phyloP scores from a whole-genome alignment of 2,888 invertebrate species.

The Amorpha juglandis region DNA sequence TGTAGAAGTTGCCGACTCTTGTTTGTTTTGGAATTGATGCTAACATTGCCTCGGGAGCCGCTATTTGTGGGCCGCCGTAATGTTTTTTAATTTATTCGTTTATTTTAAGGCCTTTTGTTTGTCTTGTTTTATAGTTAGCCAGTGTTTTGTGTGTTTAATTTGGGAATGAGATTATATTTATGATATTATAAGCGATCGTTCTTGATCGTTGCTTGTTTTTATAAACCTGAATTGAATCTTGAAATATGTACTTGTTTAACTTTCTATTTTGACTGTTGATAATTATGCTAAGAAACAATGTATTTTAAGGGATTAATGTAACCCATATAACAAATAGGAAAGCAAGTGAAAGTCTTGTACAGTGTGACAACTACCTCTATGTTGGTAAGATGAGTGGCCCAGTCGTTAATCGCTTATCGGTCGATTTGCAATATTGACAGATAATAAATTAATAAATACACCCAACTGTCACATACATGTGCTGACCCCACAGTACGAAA shows the following conservation, averaged over 20 bases:
- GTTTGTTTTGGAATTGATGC: slow-evolving; percentile 34
- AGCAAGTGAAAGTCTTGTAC: no score
- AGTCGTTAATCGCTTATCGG: no score
- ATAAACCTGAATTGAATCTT: neutral
- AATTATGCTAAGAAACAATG: no score
- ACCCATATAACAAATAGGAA: no score
- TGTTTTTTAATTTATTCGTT: slow-evolving; percentile 26
- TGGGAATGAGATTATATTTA: slow-evolving; percentile 18
- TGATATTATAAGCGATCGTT: neutral
- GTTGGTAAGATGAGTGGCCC: no score
- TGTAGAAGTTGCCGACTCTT: slow-evolving; percentile 37
- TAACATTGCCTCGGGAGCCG: slow-evolving; percentile 6
- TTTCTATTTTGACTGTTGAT: no score
- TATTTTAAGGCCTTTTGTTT: slow-evolving; percentile 22
- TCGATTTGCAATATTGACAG: no score
- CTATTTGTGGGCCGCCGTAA: slow-evolving; percentile 15
- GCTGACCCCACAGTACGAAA: no score
- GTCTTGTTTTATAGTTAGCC: slow-evolving; percentile 23
- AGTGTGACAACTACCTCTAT: no score
- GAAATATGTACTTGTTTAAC: neutral
- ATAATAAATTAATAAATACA: no score
- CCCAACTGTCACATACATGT: no score
- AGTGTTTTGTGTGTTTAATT: slow-evolving; percentile 23
- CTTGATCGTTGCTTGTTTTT: slow-evolving; percentile 2
- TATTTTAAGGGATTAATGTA: no score